Percentiles rank a stretch among this genome's conserved stretches.
phyloP scores from a whole-genome alignment of 2,113 vertebrate species.

The Saguinus imperator region DNA sequence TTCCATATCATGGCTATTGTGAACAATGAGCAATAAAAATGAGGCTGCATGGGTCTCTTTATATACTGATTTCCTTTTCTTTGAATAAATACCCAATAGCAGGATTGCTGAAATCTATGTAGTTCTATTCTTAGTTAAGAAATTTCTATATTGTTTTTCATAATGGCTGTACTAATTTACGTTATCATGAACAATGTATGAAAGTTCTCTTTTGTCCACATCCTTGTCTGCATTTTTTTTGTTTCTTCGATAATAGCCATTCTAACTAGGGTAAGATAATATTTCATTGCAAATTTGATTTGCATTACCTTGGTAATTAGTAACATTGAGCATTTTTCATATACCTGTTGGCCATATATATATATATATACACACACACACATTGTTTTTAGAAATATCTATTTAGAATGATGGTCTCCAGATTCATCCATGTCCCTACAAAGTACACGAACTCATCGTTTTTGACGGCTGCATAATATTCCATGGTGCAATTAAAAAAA shows the following conservation, averaged over 20 bases:
- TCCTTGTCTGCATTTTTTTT: background rate
- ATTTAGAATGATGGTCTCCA: background rate
- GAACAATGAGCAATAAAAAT: background rate
- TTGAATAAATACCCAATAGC: background rate
- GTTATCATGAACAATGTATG: background rate
- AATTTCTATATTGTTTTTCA: background rate
- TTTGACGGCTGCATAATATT: too few relatives aligned
- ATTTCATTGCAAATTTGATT: background rate
- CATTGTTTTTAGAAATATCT: background rate
- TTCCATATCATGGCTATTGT: background rate
- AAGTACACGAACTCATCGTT: too few relatives aligned
- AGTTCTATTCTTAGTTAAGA: background rate
- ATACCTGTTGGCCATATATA: background rate
- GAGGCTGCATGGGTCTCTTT: background rate
- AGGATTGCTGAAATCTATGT: background rate
- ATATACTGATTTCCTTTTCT: background rate
- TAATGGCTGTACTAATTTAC: background rate
- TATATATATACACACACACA: background rate
- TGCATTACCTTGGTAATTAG: background rate
- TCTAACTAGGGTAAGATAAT: background rate
- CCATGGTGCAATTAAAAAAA: too few relatives aligned
- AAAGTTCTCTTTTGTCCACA: background rate
- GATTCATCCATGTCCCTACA: too few relatives aligned
- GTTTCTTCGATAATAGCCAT: background rate
- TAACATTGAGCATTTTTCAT: background rate